These are phyloP conservation scores for Numida meleagris DNA, from an alignment of 2,113 vertebrate genomes.

Conservation along the genomic window DNA sequence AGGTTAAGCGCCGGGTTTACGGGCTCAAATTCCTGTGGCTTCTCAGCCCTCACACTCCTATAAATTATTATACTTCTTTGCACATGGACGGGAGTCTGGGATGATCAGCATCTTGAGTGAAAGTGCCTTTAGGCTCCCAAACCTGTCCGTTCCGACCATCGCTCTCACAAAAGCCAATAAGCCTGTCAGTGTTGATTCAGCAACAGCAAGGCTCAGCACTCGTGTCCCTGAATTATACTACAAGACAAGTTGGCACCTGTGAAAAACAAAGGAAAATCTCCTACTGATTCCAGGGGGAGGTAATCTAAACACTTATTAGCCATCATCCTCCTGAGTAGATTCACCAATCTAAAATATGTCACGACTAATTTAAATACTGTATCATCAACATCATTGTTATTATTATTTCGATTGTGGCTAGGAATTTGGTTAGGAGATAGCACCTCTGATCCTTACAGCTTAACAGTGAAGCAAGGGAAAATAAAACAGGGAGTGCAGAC, in stretches of 20 bases:
- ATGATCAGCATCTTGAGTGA: not conserved
- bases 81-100: not conserved
- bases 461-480: not conserved
- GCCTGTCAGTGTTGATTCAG: not conserved
- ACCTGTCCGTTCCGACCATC: not conserved
- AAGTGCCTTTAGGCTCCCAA: not conserved
- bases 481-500: not conserved
- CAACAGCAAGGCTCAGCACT: not conserved
- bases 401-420: not conserved
- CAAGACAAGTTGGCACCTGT: not conserved
- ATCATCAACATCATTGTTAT: not conserved
- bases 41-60: not conserved
- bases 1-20: not conserved
- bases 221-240: not conserved
- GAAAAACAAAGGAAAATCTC: not conserved
- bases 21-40: conserved; percentile 12
- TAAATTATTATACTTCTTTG: not conserved
- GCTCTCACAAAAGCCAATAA: not conserved
- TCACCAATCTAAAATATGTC: not conserved
- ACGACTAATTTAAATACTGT: not conserved
- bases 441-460: not conserved
- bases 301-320: not conserved
- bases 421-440: not conserved
- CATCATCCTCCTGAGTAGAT: not conserved
- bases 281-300: not conserved